Conservation (phyloP, 2,797 vertebrate genomes). For the Ptychobarbus kaznakovi region DNA sequence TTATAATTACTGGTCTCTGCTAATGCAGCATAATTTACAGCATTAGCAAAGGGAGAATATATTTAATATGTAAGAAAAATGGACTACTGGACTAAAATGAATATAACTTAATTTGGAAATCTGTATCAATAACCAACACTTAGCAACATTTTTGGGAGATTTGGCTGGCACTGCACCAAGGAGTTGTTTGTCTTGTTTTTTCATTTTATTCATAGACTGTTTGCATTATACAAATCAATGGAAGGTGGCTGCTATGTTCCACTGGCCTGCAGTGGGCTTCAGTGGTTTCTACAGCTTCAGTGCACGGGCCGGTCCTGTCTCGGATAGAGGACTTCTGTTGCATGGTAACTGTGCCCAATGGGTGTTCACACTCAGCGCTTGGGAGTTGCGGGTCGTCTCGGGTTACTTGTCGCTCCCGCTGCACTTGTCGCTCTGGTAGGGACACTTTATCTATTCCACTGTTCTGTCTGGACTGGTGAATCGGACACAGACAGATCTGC, state of each 20-base stretch:
- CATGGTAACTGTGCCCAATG: conserved; percentile 23
- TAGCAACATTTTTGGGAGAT: background rate
- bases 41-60: background rate
- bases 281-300: background rate
- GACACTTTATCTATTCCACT: conserved; percentile 16
- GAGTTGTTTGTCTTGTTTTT: background rate
- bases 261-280: background rate
- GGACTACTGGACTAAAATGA: background rate
- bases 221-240: background rate
- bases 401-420: background rate
- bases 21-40: background rate
- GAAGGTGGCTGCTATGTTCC: background rate
- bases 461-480: background rate
- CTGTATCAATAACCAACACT: background rate
- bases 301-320: background rate
- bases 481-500: conserved; percentile 6
- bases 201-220: background rate
- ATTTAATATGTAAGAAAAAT: background rate
- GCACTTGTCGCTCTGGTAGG: conserved; percentile 11
- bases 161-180: background rate
- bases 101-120: background rate
- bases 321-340: conserved; percentile 12
- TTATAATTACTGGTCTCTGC: background rate
- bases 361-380: conserved; percentile 10
- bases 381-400: background rate